phyloP scores from a whole-genome alignment of 2,797 vertebrate genomes.

The Coccyzus lansbergi region DNA sequence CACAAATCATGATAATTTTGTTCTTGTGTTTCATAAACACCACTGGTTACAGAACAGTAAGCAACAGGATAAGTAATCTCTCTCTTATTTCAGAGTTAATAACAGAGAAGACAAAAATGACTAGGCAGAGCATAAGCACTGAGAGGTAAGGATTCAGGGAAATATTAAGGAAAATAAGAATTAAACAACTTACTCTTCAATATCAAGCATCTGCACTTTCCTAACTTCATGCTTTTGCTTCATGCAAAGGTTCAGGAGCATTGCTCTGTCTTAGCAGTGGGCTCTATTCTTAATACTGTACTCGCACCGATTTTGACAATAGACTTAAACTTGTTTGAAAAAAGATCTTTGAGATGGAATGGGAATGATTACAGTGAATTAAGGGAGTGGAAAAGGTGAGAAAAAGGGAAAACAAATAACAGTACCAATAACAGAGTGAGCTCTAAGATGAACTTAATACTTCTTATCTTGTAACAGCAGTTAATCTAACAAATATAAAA shows the following conservation, averaged over 20 bases:
- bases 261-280: background rate
- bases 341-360: background rate
- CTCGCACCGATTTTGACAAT: background rate
- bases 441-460: constrained; percentile 17
- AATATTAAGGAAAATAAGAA: background rate
- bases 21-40: background rate
- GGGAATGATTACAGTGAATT: background rate
- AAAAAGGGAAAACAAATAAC: background rate
- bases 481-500: constrained; percentile 70
- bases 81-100: background rate
- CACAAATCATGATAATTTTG: rapidly evolving
- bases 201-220: background rate
- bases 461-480: constrained; percentile 37
- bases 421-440: background rate
- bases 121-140: background rate
- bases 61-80: background rate
- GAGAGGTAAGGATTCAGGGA: background rate
- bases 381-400: background rate
- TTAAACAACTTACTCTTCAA: background rate
- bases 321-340: background rate
- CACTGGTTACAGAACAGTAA: background rate
- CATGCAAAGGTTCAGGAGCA: background rate
- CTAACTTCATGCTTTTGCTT: background rate
- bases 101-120: background rate
- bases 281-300: background rate